Evolutionary conservation across 2,113 vertebrate genomes (phyloP).

Genomic region (Salminus brasiliensis): DNA sequence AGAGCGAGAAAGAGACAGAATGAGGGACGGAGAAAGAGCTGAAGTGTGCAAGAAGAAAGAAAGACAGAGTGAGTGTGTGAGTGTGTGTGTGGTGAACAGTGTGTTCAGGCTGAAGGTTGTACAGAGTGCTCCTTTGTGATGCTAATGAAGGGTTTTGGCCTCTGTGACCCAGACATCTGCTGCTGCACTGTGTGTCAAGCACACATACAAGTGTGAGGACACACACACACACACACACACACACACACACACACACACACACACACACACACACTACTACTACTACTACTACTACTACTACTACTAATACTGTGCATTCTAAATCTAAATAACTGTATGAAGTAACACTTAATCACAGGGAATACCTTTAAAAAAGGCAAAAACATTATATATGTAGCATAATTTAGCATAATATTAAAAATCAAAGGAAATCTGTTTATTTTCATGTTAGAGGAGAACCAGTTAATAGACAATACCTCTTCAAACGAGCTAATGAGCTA

Average conservation of each 20-base stretch:
- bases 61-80: neutral
- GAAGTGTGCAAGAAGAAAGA: neutral
- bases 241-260: slow-evolving; percentile 7
- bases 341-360: too few species aligned
- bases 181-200: slow-evolving; percentile 45
- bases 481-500: too few species aligned
- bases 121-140: slow-evolving; percentile 56
- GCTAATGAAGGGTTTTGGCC: slow-evolving; percentile 60
- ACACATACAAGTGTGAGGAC: neutral
- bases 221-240: slow-evolving; percentile 4
- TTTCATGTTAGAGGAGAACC: too few species aligned
- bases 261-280: slow-evolving; percentile 6
- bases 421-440: too few species aligned
- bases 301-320: too few species aligned
- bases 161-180: slow-evolving; percentile 63
- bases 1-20: neutral
- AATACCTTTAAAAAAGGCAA: too few species aligned
- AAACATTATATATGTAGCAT: too few species aligned
- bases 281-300: too few species aligned
- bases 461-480: too few species aligned
- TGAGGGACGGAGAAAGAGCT: neutral
- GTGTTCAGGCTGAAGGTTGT: slow-evolving; percentile 17
- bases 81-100: neutral
- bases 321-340: too few species aligned
- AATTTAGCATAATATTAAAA: too few species aligned